Evolutionary conservation across 2,888 invertebrate genomes (phyloP).

Genomic region (Dione vanillae): DNA sequence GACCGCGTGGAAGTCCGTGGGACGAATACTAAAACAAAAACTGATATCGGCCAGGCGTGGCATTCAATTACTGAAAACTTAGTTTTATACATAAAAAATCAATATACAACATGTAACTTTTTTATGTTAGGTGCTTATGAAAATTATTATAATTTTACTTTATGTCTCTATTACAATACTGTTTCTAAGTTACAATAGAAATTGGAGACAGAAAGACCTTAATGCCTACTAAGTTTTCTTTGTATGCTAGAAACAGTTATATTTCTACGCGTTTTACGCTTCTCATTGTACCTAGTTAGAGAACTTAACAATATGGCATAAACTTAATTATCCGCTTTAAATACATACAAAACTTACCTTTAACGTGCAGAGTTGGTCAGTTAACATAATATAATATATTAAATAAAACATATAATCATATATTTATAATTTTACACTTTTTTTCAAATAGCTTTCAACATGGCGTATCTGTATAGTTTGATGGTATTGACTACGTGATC

Average conservation of each 20-base stretch:
- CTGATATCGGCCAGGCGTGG: slow-evolving; percentile 50
- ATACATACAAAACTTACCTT: too few species aligned
- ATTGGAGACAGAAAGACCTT: too few species aligned
- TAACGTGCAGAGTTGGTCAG: background rate
- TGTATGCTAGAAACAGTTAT: too few species aligned
- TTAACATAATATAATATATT: background rate
- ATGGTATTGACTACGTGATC: slow-evolving; percentile 65
- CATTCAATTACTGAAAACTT: slow-evolving; percentile 75
- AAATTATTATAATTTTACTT: background rate
- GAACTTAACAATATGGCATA: too few species aligned
- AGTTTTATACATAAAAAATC: slow-evolving; percentile 9
- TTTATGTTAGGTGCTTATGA: background rate
- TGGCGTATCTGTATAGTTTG: slow-evolving; percentile 49
- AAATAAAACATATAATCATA: background rate
- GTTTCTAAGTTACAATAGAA: too few species aligned
- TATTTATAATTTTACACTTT: background rate
- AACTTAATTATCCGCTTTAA: too few species aligned
- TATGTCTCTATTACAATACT: too few species aligned
- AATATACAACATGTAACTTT: background rate
- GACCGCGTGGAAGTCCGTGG: slow-evolving; percentile 64
- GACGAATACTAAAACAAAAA: slow-evolving; percentile 53
- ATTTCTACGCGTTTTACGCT: too few species aligned
- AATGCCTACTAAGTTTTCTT: too few species aligned
- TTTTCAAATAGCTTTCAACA: slow-evolving; percentile 1
- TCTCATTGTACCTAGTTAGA: too few species aligned